phyloP scores from a whole-genome alignment of 2,113 vertebrate species.

The Tragelaphus buxtoni region DNA sequence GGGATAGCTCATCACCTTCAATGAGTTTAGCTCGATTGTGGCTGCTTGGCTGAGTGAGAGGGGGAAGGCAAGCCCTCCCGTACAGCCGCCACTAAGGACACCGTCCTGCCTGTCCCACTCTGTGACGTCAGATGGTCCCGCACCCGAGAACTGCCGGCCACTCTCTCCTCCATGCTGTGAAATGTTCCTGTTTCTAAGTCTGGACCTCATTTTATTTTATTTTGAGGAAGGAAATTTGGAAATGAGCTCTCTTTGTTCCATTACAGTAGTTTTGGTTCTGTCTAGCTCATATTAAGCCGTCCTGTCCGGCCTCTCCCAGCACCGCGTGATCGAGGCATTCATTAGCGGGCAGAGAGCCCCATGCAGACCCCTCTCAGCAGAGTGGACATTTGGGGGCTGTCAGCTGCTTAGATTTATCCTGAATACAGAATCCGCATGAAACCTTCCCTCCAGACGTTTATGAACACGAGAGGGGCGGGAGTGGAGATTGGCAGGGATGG shows the following conservation, averaged over 20 bases:
- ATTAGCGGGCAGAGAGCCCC: constrained; percentile 36
- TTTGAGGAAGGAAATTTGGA: constrained; percentile 39
- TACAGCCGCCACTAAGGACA: background rate
- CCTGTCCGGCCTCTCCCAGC: constrained; percentile 26
- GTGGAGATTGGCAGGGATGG: too few species aligned
- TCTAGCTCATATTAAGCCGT: constrained; percentile 40
- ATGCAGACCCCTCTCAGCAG: background rate
- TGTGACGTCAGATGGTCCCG: constrained; percentile 12
- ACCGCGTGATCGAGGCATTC: background rate
- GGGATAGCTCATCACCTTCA: background rate
- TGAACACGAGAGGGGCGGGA: background rate
- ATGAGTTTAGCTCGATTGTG: background rate
- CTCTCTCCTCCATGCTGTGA: constrained; percentile 66
- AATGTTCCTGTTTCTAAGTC: constrained; percentile 62
- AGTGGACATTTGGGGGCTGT: constrained; percentile 21
- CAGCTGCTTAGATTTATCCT: constrained; percentile 25
- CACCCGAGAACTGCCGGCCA: background rate
- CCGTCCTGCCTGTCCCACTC: background rate
- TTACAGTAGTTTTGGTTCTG: constrained; percentile 56
- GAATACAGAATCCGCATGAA: constrained; percentile 26
- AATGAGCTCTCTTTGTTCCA: constrained; percentile 56
- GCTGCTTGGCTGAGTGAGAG: background rate
- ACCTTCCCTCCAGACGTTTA: background rate
- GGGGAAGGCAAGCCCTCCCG: background rate
- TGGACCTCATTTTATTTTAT: constrained; percentile 43